These are phyloP conservation scores for Paralinhomoeus sp. DNA, from an alignment of 2,888 invertebrate genomes.

Conservation along the genomic window DNA sequence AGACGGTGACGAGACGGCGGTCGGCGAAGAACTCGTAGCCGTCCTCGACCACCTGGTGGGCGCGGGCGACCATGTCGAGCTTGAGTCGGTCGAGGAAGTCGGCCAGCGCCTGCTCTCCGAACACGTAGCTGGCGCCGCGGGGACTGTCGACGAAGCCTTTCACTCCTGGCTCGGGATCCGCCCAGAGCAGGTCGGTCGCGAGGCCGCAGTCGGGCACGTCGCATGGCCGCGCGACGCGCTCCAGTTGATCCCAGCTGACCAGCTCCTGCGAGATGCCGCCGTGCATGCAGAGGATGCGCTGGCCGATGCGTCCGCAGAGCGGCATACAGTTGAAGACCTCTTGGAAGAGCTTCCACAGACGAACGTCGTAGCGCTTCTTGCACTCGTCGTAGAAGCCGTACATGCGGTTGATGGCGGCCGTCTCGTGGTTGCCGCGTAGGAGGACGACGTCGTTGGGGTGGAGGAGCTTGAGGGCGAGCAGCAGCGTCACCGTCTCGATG, in stretches of 20 bases:
- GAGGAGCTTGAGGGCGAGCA: slow-evolving; percentile 77
- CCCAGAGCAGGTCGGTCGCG: slow-evolving; percentile 34
- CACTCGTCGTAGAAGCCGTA: slow-evolving; percentile 18
- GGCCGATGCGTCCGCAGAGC: slow-evolving; percentile 78
- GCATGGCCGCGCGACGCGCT: slow-evolving; percentile 35
- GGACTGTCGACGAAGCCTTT: slow-evolving; percentile 8
- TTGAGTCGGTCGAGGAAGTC: slow-evolving; percentile 13
- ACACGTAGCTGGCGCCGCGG: slow-evolving; percentile 10
- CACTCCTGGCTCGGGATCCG: slow-evolving; percentile 7
- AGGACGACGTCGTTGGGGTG: slow-evolving; percentile 58
- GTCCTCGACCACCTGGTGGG: too few species aligned
- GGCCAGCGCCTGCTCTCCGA: slow-evolving; percentile 14
- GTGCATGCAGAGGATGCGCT: too few species aligned
- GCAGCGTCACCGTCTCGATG: slow-evolving; percentile 21
- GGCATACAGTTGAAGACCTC: slow-evolving; percentile 97
- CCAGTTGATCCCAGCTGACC: slow-evolving; percentile 41
- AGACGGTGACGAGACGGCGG: too few species aligned
- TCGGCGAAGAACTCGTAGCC: slow-evolving; percentile 90
- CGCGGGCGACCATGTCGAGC: slow-evolving; percentile 17
- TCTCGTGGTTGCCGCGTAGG: slow-evolving; percentile 64
- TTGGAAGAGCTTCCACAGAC: slow-evolving; percentile 93
- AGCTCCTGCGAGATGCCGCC: slow-evolving; percentile 69
- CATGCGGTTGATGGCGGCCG: slow-evolving; percentile 42
- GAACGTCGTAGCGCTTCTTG: slow-evolving; percentile 87
- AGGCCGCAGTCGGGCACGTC: slow-evolving; percentile 37